Evolutionary conservation across 2,888 invertebrate genomes (phyloP), one percentile per base, ranked within the genome.

Genomic region (Pseudanteris insignis): DNA sequence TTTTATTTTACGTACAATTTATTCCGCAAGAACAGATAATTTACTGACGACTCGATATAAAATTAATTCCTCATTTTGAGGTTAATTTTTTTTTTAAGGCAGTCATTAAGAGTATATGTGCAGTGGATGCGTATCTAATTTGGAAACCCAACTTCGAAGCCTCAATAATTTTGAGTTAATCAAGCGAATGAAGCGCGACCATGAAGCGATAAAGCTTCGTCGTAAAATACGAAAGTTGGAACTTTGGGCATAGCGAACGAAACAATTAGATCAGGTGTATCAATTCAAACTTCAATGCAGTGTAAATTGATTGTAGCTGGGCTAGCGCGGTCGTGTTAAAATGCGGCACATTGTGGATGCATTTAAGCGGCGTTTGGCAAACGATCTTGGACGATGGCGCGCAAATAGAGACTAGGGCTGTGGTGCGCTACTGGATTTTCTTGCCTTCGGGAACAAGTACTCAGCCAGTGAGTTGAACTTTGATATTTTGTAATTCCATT

Each of bases 401-500:
- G 11, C 10, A 44, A 44, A 48, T 40, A 48, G 55, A 30, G 38
- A 24, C 59, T 61, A 47, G 46, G 44, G 18, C 18, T 18, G 18
- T 18, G 18, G 18, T 18, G 4, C 4, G 18, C 18, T 18, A 6
- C 18, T 18, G 18, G 18, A 18, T 18, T 18, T 18, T 18, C 18
- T 18, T 18, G 18, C 38, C 37, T 34, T 36, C 26, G 26, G 38
- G 55, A 21, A 33, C 53, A 46, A 41, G 54, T 46, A 33, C 47
- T 43, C 51, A 18, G 44, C 34, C 11, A 47, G 15, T 14, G 57
- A 55, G 55, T 55, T 61, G 67, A 78, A 78, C 78, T 79, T 79
- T 77, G 78, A 79, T 79, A 79, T 79, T 78, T 78, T 74, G 78
- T 77, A 79, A 79, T 79, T 79, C 75, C 78, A 78, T 78, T 78